Evolutionary conservation across 2,113 vertebrate genomes (phyloP).

Genomic region (Capra hircus): DNA sequence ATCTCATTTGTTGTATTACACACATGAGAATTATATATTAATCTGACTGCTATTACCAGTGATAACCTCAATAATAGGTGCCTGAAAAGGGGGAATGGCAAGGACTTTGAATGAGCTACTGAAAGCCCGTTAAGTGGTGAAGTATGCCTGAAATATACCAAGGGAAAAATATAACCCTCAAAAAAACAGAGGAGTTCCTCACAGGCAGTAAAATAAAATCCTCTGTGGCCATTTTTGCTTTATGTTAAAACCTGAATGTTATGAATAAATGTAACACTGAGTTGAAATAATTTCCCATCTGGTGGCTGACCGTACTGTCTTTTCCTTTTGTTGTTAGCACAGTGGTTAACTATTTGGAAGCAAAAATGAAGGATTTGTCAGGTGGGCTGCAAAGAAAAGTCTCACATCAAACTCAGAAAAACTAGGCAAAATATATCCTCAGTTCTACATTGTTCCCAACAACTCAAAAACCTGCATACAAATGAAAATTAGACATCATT

Average conservation of each 20-base stretch:
- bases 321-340: not conserved
- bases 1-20: constrained; percentile 43
- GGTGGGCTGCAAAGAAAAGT: not conserved
- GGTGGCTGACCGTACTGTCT: not conserved
- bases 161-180: constrained; percentile 34
- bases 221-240: constrained; percentile 51
- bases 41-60: constrained; percentile 37
- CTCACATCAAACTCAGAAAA: not conserved
- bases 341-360: not conserved
- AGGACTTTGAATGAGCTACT: not conserved
- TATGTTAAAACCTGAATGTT: constrained; percentile 43
- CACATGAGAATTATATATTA: constrained; percentile 43
- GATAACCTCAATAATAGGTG: constrained; percentile 43
- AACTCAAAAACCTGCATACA: not conserved
- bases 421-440: not conserved
- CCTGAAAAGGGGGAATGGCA: not conserved
- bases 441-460: not conserved
- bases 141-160: not conserved
- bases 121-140: constrained; percentile 35
- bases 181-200: constrained; percentile 11
- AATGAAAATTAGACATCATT: constrained; percentile 26
- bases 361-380: not conserved
- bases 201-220: constrained; percentile 53
- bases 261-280: not conserved
- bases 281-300: constrained; percentile 45